Evolutionary conservation across 2,888 invertebrate genomes (phyloP), one percentile per base, ranked within the genome.

Genomic region (Eulithis prunata): DNA sequence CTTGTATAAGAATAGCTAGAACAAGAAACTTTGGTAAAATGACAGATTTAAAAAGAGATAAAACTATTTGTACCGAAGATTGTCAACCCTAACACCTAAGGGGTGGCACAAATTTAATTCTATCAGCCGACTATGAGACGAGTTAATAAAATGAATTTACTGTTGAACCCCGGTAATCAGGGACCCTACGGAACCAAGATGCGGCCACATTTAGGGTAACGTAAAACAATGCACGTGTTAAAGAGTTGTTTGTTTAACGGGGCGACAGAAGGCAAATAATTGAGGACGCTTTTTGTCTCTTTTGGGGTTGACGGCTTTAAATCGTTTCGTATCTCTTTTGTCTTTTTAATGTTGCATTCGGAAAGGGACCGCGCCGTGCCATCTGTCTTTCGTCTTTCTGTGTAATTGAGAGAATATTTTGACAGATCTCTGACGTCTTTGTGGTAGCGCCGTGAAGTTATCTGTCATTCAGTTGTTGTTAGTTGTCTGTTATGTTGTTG

Each of bases 131-230:
- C 88, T 86, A 91, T 91, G 92, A 91, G 91, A 90, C 86, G 89
- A 91, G 89, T 93, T 92, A 91, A 91, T 93, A 91, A 89, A 93
- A 90, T 85, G 86, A 91, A 90, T 90, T 89, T 83, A 84, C 82
- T 81, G 78, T 84, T 82, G 86, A 83, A 81, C 85, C 89, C 82
- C 82, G 77, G 82, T 85, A 88, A 89, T 88, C 88, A 87, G 85
- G 75, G 74, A 69, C 79, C 77, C 80, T 71, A 66, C 78, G 72
- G 76, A 76, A 75, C 78, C 77, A 78, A 80, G 79, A 75, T 75
- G 77, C 78, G 75, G 72, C 78, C 78, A 75, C 78, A 78, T 83
- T 84, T 85, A 79, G 85, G 88, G 87, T 81, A 79, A 84, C 82
- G 79, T 85, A 84, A 86, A 87, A 90, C 91, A 91, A 90, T 89